A percentile compares a stretch with the other conserved stretches of the same genome.
phyloP scores from a whole-genome alignment of 2,888 invertebrate genomes.

The Entomobrya proxima region DNA sequence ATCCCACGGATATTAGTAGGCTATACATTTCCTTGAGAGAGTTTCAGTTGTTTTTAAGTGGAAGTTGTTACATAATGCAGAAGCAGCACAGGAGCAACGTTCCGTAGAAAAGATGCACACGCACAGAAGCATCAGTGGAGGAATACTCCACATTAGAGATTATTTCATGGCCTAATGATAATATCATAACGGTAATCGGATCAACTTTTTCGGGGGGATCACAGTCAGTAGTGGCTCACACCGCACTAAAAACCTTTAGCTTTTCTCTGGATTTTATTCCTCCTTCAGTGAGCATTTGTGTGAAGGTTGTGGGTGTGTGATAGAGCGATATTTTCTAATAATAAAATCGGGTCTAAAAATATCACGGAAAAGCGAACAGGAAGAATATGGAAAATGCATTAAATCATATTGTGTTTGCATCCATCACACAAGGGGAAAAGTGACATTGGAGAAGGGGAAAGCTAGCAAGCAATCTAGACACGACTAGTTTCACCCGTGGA shows the following conservation, averaged over 20 bases:
- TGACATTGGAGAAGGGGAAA: background rate
- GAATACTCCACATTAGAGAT: background rate
- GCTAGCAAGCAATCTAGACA: no score
- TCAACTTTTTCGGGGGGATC: background rate
- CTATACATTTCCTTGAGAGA: no score
- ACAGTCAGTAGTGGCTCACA: no score
- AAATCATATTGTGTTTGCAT: background rate
- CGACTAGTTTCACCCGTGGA: no score
- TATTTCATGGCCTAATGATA: constrained; percentile 5
- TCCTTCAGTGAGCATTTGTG: no score
- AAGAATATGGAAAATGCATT: background rate
- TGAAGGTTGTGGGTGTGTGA: no score
- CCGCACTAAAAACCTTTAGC: no score
- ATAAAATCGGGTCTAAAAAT: background rate
- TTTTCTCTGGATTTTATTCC: no score
- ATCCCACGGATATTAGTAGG: constrained; percentile 33
- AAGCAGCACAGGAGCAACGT: background rate
- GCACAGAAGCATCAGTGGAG: background rate
- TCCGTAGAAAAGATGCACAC: background rate
- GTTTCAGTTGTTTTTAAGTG: background rate
- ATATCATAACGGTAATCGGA: constrained; percentile 33
- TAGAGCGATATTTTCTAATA: background rate
- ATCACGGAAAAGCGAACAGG: no score
- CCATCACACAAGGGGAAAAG: background rate
- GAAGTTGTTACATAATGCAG: background rate